These are phyloP conservation scores for Ochropleura leucogaster DNA, from an alignment of 2,888 invertebrate genomes.

Conservation along the genomic window DNA sequence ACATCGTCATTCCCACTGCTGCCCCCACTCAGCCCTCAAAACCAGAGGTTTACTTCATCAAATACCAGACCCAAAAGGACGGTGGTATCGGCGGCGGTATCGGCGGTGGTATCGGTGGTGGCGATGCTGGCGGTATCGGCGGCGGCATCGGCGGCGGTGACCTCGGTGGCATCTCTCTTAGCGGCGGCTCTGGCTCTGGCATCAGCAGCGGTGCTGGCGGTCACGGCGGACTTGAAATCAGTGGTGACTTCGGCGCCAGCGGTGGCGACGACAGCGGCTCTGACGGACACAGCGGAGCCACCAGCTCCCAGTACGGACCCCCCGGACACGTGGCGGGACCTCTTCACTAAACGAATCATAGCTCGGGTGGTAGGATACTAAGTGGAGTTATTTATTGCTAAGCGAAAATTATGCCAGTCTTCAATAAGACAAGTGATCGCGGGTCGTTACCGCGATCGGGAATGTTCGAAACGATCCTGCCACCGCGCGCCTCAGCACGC, in stretches of 20 bases:
- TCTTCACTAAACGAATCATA: slow-evolving; percentile 81
- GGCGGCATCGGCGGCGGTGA: slow-evolving; percentile 74
- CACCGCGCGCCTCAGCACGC: slow-evolving; percentile 70
- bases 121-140: slow-evolving; percentile 72
- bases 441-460: slow-evolving; percentile 29
- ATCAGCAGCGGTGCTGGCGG: slow-evolving; percentile 75
- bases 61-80: slow-evolving; percentile 93
- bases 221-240: slow-evolving; percentile 79
- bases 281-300: slow-evolving; percentile 81
- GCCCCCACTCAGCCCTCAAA: slow-evolving; percentile 96
- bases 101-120: slow-evolving; percentile 81
- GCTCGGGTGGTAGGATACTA: slow-evolving; percentile 77
- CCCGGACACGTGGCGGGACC: slow-evolving; percentile 89
- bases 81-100: slow-evolving; percentile 84
- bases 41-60: slow-evolving; percentile 97
- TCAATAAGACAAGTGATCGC: slow-evolving; percentile 38
- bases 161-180: slow-evolving; percentile 73
- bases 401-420: slow-evolving; percentile 66
- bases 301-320: slow-evolving; percentile 89
- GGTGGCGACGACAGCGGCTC: slow-evolving; percentile 75
- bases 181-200: slow-evolving; percentile 78
- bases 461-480: slow-evolving; percentile 61
- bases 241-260: slow-evolving; percentile 80
- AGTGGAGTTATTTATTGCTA: slow-evolving; percentile 80
- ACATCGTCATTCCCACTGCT: slow-evolving; percentile 94